Conservation (phyloP, 2,797 vertebrate genomes). For the Rhyacichthys aspro region DNA sequence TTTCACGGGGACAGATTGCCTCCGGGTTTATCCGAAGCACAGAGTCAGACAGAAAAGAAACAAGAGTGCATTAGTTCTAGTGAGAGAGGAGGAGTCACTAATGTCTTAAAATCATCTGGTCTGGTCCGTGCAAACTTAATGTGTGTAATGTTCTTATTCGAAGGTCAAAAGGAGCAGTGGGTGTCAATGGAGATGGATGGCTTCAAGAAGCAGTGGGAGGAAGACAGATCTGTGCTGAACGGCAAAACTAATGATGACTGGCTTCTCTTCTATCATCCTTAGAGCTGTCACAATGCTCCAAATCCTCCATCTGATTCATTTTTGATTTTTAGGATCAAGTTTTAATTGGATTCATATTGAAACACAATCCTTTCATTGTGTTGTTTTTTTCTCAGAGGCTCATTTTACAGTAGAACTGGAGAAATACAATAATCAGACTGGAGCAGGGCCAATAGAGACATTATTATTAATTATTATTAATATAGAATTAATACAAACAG, state of each 20-base stretch:
- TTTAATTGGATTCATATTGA: conserved; percentile 42
- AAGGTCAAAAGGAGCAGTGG: conserved; percentile 37
- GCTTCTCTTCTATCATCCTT: conserved; percentile 82
- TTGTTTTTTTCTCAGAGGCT: no score
- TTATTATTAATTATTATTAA: no score
- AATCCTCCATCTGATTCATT: no score
- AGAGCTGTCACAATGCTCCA: no score
- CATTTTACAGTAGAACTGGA: no score
- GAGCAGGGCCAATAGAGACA: no score
- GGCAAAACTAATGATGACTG: conserved; percentile 63
- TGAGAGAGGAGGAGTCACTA: conserved; percentile 34
- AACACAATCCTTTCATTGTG: no score
- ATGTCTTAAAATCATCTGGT: conserved; percentile 20
- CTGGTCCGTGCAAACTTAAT: not conserved
- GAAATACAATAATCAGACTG: no score
- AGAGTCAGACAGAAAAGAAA: conserved; percentile 22
- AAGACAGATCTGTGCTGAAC: conserved; percentile 67
- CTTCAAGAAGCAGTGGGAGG: conserved; percentile 66
- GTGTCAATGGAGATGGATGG: conserved; percentile 75
- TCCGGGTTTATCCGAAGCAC: conserved; percentile 66
- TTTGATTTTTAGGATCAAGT: conserved; percentile 18
- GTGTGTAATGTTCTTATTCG: conserved; percentile 7
- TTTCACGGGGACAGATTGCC: conserved; percentile 71
- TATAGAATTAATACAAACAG: no score
- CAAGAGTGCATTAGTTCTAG: conserved; percentile 31